Evolutionary conservation across 1,140 invertebrate species (phyloP).

Genomic region (Littorina saxatilis): DNA sequence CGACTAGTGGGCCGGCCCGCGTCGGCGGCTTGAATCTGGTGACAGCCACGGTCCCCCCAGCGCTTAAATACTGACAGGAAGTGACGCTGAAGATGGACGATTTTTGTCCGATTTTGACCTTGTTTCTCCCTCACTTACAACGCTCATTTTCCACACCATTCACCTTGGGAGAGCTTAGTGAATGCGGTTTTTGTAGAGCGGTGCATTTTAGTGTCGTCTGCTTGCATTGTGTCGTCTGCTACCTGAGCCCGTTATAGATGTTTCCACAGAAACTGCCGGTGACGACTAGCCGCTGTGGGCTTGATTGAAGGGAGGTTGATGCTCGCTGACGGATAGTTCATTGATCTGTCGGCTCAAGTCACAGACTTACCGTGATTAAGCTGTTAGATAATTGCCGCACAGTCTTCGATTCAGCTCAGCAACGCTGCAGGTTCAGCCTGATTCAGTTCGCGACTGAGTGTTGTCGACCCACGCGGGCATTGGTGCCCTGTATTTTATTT

Average conservation of each 20-base stretch:
- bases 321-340: not conserved
- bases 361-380: too few relatives aligned
- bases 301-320: not conserved
- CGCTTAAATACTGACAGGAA: constrained; percentile 18
- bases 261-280: not conserved
- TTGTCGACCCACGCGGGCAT: too few relatives aligned
- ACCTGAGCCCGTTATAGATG: not conserved
- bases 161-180: not conserved
- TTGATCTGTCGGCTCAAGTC: too few relatives aligned
- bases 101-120: not conserved
- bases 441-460: too few relatives aligned
- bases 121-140: not conserved
- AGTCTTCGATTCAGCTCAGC: too few relatives aligned
- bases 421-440: too few relatives aligned
- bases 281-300: not conserved
- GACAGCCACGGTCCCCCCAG: not conserved
- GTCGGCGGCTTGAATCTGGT: constrained; percentile 10
- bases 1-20: not conserved
- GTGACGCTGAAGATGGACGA: not conserved
- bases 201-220: constrained; percentile 14
- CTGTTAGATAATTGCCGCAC: too few relatives aligned
- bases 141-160: not conserved
- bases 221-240: not conserved
- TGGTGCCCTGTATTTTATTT: too few relatives aligned
- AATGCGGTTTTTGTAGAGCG: not conserved